These are phyloP conservation scores for Ectemnius cavifrons DNA, from an alignment of 2,888 invertebrate species.

Conservation along the genomic window DNA sequence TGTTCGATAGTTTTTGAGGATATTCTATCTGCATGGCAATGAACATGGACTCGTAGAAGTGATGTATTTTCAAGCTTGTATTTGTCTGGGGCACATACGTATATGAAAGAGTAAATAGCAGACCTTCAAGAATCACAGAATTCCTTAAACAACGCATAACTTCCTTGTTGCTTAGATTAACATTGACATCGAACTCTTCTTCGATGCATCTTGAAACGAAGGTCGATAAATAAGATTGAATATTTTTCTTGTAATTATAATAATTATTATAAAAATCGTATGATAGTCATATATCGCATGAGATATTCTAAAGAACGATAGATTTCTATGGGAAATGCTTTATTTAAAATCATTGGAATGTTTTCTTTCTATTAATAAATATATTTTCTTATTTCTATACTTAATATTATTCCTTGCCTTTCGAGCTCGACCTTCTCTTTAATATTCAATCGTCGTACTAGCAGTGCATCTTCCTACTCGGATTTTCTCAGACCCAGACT, in stretches of 20 bases:
- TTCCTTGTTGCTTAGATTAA: constrained; percentile 27
- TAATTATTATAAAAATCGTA: too few relatives aligned
- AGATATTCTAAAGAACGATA: too few relatives aligned
- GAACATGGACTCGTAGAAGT: too few relatives aligned
- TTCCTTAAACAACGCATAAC: constrained; percentile 1
- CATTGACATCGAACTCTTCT: constrained; percentile 3
- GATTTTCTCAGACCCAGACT: not conserved
- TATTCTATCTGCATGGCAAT: too few relatives aligned
- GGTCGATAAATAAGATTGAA: too few relatives aligned
- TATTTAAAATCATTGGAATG: too few relatives aligned
- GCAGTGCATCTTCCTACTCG: constrained; percentile 12
- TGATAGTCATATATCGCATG: too few relatives aligned
- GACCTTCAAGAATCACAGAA: constrained; percentile 17
- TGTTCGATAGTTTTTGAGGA: too few relatives aligned
- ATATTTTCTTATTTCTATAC: constrained; percentile 16
- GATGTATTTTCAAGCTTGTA: not conserved
- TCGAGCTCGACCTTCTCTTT: constrained; percentile 32
- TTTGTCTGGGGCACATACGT: not conserved
- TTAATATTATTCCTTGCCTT: constrained; percentile 27
- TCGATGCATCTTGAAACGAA: not conserved
- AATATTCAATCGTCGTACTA: constrained; percentile 41
- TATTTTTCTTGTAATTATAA: too few relatives aligned
- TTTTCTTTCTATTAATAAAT: not conserved
- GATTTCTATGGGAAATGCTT: too few relatives aligned
- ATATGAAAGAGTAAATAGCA: not conserved